Percentiles rank a stretch among this genome's conserved stretches.
Evolutionary conservation across 1,140 invertebrate species (phyloP).

Genomic region (Chlorops oryzae): DNA sequence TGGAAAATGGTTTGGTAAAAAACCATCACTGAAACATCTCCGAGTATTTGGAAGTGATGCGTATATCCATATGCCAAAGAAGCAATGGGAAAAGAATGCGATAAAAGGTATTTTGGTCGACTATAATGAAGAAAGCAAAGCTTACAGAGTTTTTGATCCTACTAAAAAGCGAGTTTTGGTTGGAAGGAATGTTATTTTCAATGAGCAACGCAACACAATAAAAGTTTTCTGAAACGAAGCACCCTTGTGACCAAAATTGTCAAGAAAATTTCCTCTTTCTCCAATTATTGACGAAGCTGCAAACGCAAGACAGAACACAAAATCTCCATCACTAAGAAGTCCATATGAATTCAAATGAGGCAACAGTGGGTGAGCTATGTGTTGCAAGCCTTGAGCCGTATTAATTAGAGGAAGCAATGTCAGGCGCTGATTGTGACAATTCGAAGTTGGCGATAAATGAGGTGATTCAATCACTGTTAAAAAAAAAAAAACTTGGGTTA

Average conservation of each 20-base stretch:
- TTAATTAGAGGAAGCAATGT: background rate
- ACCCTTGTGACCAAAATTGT: background rate
- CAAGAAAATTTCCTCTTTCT: background rate
- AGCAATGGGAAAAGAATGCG: slow-evolving; percentile 1
- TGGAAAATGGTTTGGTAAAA: background rate
- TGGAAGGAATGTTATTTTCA: slow-evolving; percentile 3
- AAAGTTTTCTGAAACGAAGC: background rate
- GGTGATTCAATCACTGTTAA: background rate
- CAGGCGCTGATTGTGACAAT: background rate
- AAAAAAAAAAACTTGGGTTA: background rate
- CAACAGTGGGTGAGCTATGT: background rate
- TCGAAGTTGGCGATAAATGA: background rate
- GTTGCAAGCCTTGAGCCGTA: background rate
- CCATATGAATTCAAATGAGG: background rate
- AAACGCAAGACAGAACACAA: background rate
- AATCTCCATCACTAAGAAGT: background rate
- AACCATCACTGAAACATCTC: background rate
- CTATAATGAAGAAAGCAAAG: slow-evolving; percentile 3
- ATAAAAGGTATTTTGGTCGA: background rate
- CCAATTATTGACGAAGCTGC: background rate
- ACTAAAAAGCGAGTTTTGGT: background rate
- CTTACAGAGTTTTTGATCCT: slow-evolving; percentile 2
- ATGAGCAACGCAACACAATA: background rate
- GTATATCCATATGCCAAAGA: background rate
- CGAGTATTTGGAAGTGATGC: background rate